A percentile compares a stretch with the other conserved stretches of the same genome.
phyloP scores from a whole-genome alignment of 2,113 vertebrate genomes.

The Misgurnus anguillicaudatus region DNA sequence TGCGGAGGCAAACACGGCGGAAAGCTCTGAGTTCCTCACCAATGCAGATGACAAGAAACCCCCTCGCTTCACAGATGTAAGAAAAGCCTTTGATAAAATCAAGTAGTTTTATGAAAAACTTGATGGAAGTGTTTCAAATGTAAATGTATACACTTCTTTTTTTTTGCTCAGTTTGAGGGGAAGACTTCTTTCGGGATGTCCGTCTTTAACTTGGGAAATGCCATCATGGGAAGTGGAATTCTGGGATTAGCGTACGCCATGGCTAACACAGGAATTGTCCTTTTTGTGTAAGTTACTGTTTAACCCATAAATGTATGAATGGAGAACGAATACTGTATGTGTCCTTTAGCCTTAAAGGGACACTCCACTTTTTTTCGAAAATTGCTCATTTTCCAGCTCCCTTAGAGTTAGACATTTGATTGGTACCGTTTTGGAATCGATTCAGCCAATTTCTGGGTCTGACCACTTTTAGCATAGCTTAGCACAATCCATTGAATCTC shows the following conservation, averaged over 20 bases:
- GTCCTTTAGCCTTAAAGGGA: not conserved
- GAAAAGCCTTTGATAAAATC: conserved; percentile 37
- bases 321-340: not conserved
- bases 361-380: no score
- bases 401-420: no score
- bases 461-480: no score
- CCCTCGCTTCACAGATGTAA: conserved; percentile 89
- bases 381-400: no score
- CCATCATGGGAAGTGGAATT: conserved; percentile 99
- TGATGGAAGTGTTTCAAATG: no score
- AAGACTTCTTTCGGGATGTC: conserved; percentile 98
- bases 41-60: conserved; percentile 80
- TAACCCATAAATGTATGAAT: not conserved
- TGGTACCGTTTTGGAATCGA: no score
- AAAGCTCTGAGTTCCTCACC: conserved; percentile 85
- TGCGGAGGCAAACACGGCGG: conserved; percentile 67
- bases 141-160: not conserved
- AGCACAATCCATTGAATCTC: no score
- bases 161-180: conserved; percentile 86
- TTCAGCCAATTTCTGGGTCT: no score
- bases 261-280: conserved; percentile 94
- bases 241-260: conserved; percentile 94
- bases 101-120: not conserved
- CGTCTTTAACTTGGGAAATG: conserved; percentile 96
- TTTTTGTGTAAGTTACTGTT: conserved; percentile 88